Conservation (phyloP, 2,888 invertebrate species). For the Leptinotarsa haldemani region DNA sequence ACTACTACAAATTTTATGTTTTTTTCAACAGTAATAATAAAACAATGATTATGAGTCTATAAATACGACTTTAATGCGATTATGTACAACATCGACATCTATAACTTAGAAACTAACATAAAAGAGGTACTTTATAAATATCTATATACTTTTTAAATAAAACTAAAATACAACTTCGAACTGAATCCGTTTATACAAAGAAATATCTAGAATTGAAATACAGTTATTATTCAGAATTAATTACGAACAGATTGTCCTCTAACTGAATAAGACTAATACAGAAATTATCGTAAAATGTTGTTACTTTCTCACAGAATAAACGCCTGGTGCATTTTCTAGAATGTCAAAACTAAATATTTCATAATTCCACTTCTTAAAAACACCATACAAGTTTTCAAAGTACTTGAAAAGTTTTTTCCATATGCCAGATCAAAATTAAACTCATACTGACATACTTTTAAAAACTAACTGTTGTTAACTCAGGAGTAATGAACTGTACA, state of each 20-base stretch:
- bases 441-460: too few relatives aligned
- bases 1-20: too few relatives aligned
- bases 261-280: background rate
- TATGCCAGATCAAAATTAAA: too few relatives aligned
- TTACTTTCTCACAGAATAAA: too few relatives aligned
- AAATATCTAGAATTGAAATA: slow-evolving; percentile 34
- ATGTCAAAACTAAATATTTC: too few relatives aligned
- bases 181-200: slow-evolving; percentile 33
- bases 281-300: background rate
- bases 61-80: slow-evolving; percentile 62
- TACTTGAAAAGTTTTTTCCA: too few relatives aligned
- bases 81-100: slow-evolving; percentile 64
- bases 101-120: slow-evolving; percentile 57
- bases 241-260: background rate
- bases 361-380: too few relatives aligned
- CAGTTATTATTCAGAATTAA: background rate
- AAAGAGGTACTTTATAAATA: slow-evolving; percentile 51
- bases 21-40: background rate
- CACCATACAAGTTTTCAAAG: too few relatives aligned
- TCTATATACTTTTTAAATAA: slow-evolving; percentile 47
- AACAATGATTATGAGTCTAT: slow-evolving; percentile 51
- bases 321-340: too few relatives aligned
- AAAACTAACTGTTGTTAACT: too few relatives aligned
- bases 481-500: too few relatives aligned
- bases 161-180: slow-evolving; percentile 39